These are phyloP conservation scores for Trypoxylus dichotomus DNA, from an alignment of 1,140 invertebrate species.

Conservation along the genomic window DNA sequence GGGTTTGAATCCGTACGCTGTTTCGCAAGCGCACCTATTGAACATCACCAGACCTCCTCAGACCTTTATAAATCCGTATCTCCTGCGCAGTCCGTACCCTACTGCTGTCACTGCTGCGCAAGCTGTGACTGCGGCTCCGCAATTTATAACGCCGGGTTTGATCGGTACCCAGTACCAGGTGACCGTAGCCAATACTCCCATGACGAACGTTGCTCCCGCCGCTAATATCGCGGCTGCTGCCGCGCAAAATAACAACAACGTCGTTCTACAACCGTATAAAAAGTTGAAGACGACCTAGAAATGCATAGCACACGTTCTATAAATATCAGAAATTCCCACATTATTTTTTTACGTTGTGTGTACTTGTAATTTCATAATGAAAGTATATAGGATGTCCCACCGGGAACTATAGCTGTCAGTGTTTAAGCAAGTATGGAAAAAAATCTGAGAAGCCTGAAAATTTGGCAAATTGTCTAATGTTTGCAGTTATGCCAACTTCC, in stretches of 20 bases:
- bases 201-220: constrained; percentile 45
- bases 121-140: constrained; percentile 47
- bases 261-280: constrained; percentile 78
- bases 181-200: constrained; percentile 48
- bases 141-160: constrained; percentile 53
- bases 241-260: constrained; percentile 58
- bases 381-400: no score
- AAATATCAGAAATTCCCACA: not conserved
- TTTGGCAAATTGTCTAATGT: no score
- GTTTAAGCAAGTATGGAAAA: no score
- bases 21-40: constrained; percentile 57
- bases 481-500: no score
- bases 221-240: constrained; percentile 46
- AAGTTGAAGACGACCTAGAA: constrained; percentile 78
- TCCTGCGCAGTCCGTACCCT: constrained; percentile 43
- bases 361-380: constrained; percentile 11
- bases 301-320: not conserved
- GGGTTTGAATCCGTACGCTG: constrained; percentile 47
- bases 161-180: constrained; percentile 50
- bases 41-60: constrained; percentile 63
- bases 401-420: no score
- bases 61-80: constrained; percentile 58
- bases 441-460: no score
- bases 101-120: constrained; percentile 36
- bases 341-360: constrained; percentile 9